Evolutionary conservation across 2,888 invertebrate genomes (phyloP), one percentile per base, ranked within the genome.

Genomic region (Philonicus albiceps): DNA sequence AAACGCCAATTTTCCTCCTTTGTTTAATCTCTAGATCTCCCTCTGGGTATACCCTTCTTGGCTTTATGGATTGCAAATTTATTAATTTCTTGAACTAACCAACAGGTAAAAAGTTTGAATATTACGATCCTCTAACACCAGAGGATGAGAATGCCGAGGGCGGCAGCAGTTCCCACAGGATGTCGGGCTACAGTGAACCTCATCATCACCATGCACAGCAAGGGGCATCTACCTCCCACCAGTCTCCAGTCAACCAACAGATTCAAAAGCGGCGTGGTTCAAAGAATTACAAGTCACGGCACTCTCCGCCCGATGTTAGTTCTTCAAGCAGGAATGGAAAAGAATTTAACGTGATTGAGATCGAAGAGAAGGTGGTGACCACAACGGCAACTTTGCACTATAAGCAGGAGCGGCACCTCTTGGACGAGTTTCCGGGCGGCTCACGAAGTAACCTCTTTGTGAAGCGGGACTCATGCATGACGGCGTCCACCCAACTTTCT

Each of bases 401-500:
- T 30, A 81, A 81, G 16, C 81, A 55, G 55, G 81, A 81, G 34
- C 84, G 55, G 8, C 86, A 86, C 55, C 86, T 73, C 19, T 19
- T 87, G 27, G 86, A 86, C 73, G 88, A 88, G 37, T 88, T 88
- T 53, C 72, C 87, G 2, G 16, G 43, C 1, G 73, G 78, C 1
- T 64, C 40, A 13, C 85, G 87, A 13, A 27, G 78, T n/a, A 88
- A 87, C 86, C 78, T 88, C 3, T 89, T 88, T 53, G 16, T 90
- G 0, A 92, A 92, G 87, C 90, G 92, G 0, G 92, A 92, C 86
- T 92, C 92, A 0, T 92, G 92, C 88, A 90, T 92, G 73, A 92
- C 92, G 0, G 92, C 92, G 80, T 91, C 91, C 81, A 92, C 92
- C 0, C 92, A 92, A 88, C 88, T 92, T 2, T 92, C 92, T 0